These are phyloP conservation scores for Volucella inflata DNA, from an alignment of 2,888 invertebrate genomes.

Conservation along the genomic window DNA sequence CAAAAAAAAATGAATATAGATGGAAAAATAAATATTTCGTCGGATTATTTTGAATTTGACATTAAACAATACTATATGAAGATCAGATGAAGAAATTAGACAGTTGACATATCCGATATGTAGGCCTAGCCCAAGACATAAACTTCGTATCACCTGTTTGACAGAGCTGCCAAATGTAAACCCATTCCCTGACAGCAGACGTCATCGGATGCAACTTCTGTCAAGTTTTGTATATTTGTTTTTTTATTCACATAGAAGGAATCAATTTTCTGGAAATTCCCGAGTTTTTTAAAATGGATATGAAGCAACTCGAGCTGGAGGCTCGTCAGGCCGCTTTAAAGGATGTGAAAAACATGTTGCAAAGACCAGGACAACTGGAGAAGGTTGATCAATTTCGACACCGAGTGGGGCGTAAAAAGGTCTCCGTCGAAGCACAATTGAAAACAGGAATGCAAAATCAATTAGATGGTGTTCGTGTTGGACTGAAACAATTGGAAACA, in stretches of 20 bases:
- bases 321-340: slow-evolving; percentile 91
- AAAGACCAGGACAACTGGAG: slow-evolving; percentile 97
- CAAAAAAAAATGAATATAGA: too few species aligned
- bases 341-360: slow-evolving; percentile 95
- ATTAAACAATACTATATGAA: too few species aligned
- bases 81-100: too few species aligned
- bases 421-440: slow-evolving; percentile 84
- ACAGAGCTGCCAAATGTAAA: slow-evolving; percentile 4
- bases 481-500: slow-evolving; percentile 94
- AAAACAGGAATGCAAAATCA: slow-evolving; percentile 99
- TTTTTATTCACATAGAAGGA: not conserved
- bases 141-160: too few species aligned
- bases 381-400: slow-evolving; percentile 86
- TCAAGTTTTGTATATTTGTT: slow-evolving; percentile 10
- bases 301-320: slow-evolving; percentile 90
- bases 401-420: slow-evolving; percentile 82
- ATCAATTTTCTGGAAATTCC: not conserved
- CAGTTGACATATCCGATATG: too few species aligned
- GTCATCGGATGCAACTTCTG: slow-evolving; percentile 23
- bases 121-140: too few species aligned
- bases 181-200: slow-evolving; percentile 17
- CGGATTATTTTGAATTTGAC: too few species aligned
- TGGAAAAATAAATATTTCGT: too few species aligned
- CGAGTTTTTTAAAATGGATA: slow-evolving; percentile 79
- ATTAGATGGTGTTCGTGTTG: slow-evolving; percentile 97